These are phyloP conservation scores for Otus sunia DNA, from an alignment of 2,113 vertebrate species.

Conservation along the genomic window DNA sequence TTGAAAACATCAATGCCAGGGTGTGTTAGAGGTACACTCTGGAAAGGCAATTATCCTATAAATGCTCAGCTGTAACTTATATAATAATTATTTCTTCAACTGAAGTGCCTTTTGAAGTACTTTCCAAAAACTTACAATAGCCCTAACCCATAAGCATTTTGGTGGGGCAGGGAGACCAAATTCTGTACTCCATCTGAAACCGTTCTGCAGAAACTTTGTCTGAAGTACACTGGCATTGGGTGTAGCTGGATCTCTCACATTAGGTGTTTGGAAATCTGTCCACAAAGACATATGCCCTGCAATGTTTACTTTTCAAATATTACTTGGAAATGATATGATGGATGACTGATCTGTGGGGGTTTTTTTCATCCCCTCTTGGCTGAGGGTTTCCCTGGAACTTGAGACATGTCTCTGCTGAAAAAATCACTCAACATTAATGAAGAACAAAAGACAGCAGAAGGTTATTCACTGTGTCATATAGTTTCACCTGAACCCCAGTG, in stretches of 20 bases:
- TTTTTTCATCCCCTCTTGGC: constrained; percentile 36
- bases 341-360: not conserved
- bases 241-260: constrained; percentile 1
- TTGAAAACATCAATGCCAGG: constrained; percentile 60
- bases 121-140: constrained; percentile 55
- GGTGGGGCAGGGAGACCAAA: constrained; percentile 12
- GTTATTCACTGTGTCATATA: not conserved
- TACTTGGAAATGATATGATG: constrained; percentile 5
- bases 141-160: constrained; percentile 11
- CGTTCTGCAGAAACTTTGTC: not conserved
- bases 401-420: constrained; percentile 4
- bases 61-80: constrained; percentile 66
- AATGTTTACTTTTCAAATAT: constrained; percentile 37
- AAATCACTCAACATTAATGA: not conserved
- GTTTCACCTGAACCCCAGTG: constrained; percentile 36
- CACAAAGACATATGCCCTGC: not conserved
- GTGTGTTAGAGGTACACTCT: constrained; percentile 58
- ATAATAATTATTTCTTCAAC: constrained; percentile 67
- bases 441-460: constrained; percentile 30
- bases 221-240: not conserved
- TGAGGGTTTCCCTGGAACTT: constrained; percentile 26
- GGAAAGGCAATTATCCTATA: constrained; percentile 67
- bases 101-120: constrained; percentile 60
- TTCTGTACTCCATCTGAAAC: constrained; percentile 31
- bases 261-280: constrained; percentile 39